Base-by-base conservation (phyloP, 2,888 invertebrate genomes). In the Hirtodrosophila trivittata region DNA sequence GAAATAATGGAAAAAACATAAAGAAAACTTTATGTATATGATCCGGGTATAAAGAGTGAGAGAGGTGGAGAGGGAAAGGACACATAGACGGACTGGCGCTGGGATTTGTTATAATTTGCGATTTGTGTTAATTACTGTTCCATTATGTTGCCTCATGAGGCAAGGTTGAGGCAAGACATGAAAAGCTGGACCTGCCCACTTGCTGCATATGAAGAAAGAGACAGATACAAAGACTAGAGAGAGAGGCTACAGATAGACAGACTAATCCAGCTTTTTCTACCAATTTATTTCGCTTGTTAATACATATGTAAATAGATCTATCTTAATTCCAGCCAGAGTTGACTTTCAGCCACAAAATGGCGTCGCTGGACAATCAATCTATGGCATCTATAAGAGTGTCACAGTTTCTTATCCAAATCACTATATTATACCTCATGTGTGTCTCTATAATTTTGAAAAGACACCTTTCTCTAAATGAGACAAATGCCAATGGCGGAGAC, bases 121-220 rank as follows among this genome's bases (percentile, higher is more conserved):
- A 83, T 76, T 83, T 77, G 83, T 76, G 80, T 80, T 80, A 80
- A 80, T 80, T 80, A 80, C 83, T 76, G 59, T 67, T 63, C 66
- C 69, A 80, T 80, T 80, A 77, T 83, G 56, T 9, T 21, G 18
- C 18, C 18, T 21, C 5, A 21, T 21, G 18, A 3, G 18, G 18
- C 18, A 21, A 21, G 18, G 18, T 21, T 21, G 28, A 21, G 18
- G 18, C 18, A 3, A 21, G 18, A 21, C 18, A 21, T n/a, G 18
- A 21, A 21, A 21, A 5, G 18, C 2, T 21, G 18, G 5, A 21
- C 18, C 18, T 21, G 18, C 18, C 18, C 5, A 21, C 18, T 21
- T 21, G 5, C 3, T 2, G 18, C 18, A 21, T 21, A 21, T 21
- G 18, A 21, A 21, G 3, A 21, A 3, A 21, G 5, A 21, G 18